Evolutionary conservation across 2,888 invertebrate genomes (phyloP).

Genomic region (Sympetrum striolatum): DNA sequence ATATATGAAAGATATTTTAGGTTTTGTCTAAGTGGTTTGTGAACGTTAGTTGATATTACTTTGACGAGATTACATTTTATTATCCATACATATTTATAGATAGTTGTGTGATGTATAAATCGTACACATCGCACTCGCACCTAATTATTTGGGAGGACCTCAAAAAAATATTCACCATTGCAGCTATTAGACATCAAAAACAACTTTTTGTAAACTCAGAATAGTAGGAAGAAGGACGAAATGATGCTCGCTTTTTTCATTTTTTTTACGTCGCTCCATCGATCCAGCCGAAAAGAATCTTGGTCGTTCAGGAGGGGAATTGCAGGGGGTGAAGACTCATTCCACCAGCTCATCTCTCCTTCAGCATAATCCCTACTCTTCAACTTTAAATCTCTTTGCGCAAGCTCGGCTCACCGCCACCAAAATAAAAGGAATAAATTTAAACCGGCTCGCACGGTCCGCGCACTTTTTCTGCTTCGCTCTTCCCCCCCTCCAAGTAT

Average conservation of each 20-base stretch:
- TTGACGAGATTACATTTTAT: too few relatives aligned
- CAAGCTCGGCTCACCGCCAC: constrained; percentile 19
- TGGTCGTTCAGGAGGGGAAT: neutral
- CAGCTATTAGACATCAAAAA: too few relatives aligned
- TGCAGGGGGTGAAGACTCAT: neutral
- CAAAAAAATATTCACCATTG: too few relatives aligned
- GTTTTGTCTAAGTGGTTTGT: too few relatives aligned
- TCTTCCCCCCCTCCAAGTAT: neutral
- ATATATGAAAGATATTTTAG: too few relatives aligned
- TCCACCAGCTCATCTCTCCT: neutral
- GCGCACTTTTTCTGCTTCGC: neutral
- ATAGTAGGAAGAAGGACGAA: too few relatives aligned
- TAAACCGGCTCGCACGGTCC: neutral
- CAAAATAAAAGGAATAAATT: neutral
- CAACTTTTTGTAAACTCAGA: too few relatives aligned
- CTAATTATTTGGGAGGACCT: too few relatives aligned
- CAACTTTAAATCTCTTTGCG: neutral
- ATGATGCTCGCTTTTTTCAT: neutral
- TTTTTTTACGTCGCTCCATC: constrained; percentile 15
- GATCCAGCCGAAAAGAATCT: neutral
- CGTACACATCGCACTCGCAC: too few relatives aligned
- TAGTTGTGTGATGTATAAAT: too few relatives aligned
- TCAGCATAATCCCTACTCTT: neutral
- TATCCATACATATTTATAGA: too few relatives aligned
- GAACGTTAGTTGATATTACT: too few relatives aligned